phyloP scores from a whole-genome alignment of 2,797 vertebrate species.

The Cuculus canorus region DNA sequence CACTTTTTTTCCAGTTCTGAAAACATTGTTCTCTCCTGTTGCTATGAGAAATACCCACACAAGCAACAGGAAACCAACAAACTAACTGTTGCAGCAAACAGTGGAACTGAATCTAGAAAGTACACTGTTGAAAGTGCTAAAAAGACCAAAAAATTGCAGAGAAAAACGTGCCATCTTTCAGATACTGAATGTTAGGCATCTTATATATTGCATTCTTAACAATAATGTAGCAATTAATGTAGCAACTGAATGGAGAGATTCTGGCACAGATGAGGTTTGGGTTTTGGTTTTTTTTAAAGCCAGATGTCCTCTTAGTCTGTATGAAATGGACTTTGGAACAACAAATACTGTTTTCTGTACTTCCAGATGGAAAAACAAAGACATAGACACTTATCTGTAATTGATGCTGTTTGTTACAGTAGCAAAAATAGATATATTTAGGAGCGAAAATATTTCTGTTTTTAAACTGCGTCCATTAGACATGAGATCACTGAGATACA shows the following conservation, averaged over 20 bases:
- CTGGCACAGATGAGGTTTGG: background rate
- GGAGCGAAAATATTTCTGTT: background rate
- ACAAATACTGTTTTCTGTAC: background rate
- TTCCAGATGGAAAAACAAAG: background rate
- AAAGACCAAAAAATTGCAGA: background rate
- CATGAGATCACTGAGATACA: background rate
- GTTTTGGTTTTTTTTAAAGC: background rate
- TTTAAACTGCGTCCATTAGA: background rate
- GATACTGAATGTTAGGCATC: background rate
- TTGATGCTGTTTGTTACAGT: background rate
- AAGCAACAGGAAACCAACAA: constrained; percentile 35
- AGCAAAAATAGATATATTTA: background rate
- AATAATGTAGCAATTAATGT: background rate
- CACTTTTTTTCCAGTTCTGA: constrained; percentile 10
- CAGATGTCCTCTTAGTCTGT: background rate
- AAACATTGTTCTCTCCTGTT: background rate
- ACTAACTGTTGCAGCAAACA: background rate
- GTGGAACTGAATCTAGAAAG: constrained; percentile 35
- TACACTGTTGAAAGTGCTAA: background rate
- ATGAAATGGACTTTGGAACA: background rate
- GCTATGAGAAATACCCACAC: background rate
- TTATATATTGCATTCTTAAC: background rate
- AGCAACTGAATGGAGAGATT: background rate
- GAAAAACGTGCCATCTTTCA: background rate
- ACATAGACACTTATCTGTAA: background rate